Conservation (phyloP, 1,140 invertebrate genomes). For the Whitmania pigra region DNA sequence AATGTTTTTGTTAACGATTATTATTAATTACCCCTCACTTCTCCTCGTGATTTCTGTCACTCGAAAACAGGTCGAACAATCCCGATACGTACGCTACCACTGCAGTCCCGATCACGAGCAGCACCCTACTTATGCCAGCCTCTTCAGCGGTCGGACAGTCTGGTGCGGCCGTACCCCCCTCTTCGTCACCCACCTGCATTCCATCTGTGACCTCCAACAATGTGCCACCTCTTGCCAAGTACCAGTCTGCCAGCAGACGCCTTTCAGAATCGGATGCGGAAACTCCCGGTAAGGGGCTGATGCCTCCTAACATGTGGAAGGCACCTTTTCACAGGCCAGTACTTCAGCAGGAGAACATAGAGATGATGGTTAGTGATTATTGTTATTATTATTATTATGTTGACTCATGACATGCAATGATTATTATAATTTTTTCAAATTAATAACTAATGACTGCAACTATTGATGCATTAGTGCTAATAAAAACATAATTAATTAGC, state of each 20-base stretch:
- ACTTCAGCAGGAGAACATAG: conserved; percentile 38
- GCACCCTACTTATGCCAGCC: not conserved
- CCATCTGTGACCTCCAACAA: not conserved
- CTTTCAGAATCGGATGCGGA: conserved; percentile 16
- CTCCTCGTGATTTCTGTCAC: too few species aligned
- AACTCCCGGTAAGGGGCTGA: not conserved
- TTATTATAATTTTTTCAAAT: conserved; percentile 4
- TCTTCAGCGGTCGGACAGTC: not conserved
- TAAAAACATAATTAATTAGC: too few species aligned
- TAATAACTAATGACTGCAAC: too few species aligned
- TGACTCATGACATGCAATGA: too few species aligned
- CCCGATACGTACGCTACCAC: too few species aligned
- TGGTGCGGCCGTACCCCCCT: not conserved
- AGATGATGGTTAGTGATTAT: conserved; percentile 34
- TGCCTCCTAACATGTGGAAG: not conserved
- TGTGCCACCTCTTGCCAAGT: not conserved
- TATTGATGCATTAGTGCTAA: too few species aligned
- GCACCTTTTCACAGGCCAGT: conserved; percentile 27
- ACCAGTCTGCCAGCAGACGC: not conserved
- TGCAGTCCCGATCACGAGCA: too few species aligned
- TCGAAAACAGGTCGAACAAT: too few species aligned
- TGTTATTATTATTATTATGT: conserved; percentile 8
- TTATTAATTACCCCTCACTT: too few species aligned
- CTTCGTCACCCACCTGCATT: not conserved
- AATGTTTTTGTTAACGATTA: too few species aligned